Base-by-base conservation (phyloP, 2,888 invertebrate species). In the Phasia obesa region DNA sequence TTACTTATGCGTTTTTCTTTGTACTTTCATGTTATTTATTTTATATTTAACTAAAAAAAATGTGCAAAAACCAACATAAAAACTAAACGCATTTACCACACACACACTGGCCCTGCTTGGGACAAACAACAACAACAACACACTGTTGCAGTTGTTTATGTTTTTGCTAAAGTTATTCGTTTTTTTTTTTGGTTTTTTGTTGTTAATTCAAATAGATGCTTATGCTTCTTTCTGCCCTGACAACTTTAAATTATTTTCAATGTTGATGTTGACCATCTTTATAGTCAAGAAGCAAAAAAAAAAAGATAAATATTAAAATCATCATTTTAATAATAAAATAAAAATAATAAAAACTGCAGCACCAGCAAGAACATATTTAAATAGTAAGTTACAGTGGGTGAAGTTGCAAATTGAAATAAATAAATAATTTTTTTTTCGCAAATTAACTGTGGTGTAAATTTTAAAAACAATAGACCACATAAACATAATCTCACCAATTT, bases 11-110 rank as follows among this genome's bases (percentile, higher is more conserved):
- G 35, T 11, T 2, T 35, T 9, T 11, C 4, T 47, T 47, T 2
- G 5, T 17, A 17, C 17, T 2, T 4, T 17, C 57, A 47, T n/a
- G 47, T 67, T 76, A 42, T 60, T 60, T 53, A 21, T 59, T 59
- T 47, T 51, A 35, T n/a, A 23, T 69, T 31, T 35, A 60, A 60
- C 69, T 19, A 25, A 15, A 35, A 74, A 78, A 79, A 70, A 60
- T 78, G 65, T 83, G 35, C 35, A 79, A 82, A 82, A 76, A 57
- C 57, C 78, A 74, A 78, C 74, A 77, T 51, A 59, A 82, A 71
- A 59, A 65, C 80, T 73, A 80, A 79, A 80, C 67, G 76, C 71
- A 73, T 80, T 57, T 76, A 77, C 84, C 76, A 35, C 76, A 84
- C 80, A 76, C 38, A 73, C 19, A 19, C 44, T 59, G 13, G 67